Base-by-base conservation (phyloP, 2,888 invertebrate species). In the Campaea margaritaria region DNA sequence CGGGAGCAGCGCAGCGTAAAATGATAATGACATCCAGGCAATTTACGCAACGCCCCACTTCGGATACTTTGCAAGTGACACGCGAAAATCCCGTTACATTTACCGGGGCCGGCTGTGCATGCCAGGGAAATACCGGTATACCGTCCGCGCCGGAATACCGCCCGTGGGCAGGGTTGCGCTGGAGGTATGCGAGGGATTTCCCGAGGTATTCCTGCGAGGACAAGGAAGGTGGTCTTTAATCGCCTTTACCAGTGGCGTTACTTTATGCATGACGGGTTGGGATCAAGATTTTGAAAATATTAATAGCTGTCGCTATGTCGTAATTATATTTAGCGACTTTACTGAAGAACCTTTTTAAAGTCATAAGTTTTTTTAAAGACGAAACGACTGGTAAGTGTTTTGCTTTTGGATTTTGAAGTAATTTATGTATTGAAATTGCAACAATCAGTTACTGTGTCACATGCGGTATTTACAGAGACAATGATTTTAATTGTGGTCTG, bases 31-130 rank as follows among this genome's bases (percentile, higher is more conserved):
- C 57, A 63, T 63, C 60, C 34, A 54, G 54, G 52, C 58, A 62
- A 55, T 57, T 50, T 50, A 61, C 61, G 45, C 57, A 52, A 55
- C 53, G 52, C 61, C 49, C 61, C 58, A 49, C 53, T 56, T 51
- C 31, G 50, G 58, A 61, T 67, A 64, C 58, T 67, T 63, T 57
- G 57, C 55, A 64, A 58, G 56, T 61, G 62, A 63, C 60, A 58
- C 43, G 55, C 70, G 72, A 68, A 76, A 77, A 74, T 72, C 71
- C 74, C 62, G 75, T 73, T 71, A 72, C 73, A 74, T 78, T 72
- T 76, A 64, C 72, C 62, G 70, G 66, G 68, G 62, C 52, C 8
- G 16, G 51, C 10, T 16, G 52, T 49, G 72, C 75, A 76, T 75
- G 70, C 72, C 71, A 46, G 60, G 61, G 68, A 75, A 80, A 78